phyloP scores from a whole-genome alignment of 2,797 vertebrate genomes.

The Sebastes iracundus region DNA sequence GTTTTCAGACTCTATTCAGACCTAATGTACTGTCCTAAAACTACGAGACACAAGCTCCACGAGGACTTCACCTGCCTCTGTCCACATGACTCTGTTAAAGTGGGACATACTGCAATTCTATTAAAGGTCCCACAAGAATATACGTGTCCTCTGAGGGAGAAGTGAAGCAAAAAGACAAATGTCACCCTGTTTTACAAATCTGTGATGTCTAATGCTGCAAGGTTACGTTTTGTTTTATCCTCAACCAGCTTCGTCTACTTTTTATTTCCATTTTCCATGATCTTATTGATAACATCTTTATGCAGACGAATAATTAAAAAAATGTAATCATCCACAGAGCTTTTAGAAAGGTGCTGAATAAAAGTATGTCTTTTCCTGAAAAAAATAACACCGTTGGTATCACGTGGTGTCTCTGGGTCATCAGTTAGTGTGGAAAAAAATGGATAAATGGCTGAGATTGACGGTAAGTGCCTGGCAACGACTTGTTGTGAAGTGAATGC shows the following conservation, averaged over 20 bases:
- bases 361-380: too few relatives aligned
- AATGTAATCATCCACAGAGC: too few relatives aligned
- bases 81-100: conserved; percentile 7
- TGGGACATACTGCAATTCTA: conserved; percentile 3
- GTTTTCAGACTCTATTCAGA: conserved; percentile 51
- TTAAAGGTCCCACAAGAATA: neutral
- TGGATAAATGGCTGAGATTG: too few relatives aligned
- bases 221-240: neutral
- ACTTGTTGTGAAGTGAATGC: too few relatives aligned
- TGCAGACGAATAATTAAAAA: too few relatives aligned
- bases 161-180: neutral
- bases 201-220: neutral
- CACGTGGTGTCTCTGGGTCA: too few relatives aligned
- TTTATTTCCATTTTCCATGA: neutral
- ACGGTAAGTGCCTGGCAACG: too few relatives aligned
- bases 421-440: too few relatives aligned
- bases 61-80: conserved; percentile 11
- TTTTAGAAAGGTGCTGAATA: too few relatives aligned
- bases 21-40: conserved; percentile 40
- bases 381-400: too few relatives aligned
- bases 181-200: neutral
- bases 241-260: neutral
- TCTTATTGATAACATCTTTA: too few relatives aligned
- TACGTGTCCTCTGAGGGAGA: neutral
- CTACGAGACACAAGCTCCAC: conserved; percentile 11